A percentile compares a stretch with the other conserved stretches of the same genome.
These are phyloP conservation scores for Antheraea pernyi DNA, from an alignment of 1,140 invertebrate genomes.

Conservation along the genomic window DNA sequence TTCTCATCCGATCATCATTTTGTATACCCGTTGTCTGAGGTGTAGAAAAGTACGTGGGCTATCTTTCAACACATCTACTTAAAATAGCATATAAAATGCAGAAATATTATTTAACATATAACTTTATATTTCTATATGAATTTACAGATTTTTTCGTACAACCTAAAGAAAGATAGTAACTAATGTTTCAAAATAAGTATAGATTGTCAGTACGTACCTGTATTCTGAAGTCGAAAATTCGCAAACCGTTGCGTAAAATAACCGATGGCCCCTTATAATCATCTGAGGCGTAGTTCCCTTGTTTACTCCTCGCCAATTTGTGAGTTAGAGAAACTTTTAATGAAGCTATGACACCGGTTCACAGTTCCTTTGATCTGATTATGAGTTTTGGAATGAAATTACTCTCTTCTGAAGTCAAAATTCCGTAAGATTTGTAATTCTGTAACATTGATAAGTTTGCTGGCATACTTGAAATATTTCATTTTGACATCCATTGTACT, in stretches of 20 bases:
- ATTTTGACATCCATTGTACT: too few relatives aligned
- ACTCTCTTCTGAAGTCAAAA: background rate
- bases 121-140: too few relatives aligned
- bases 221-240: background rate
- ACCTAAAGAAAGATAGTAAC: too few relatives aligned
- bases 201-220: background rate
- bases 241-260: background rate
- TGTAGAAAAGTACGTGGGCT: too few relatives aligned
- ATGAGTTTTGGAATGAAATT: conserved; percentile 3
- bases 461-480: too few relatives aligned
- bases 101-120: too few relatives aligned
- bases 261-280: conserved; percentile 3
- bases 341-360: conserved; percentile 1
- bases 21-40: too few relatives aligned
- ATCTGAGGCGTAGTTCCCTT: conserved; percentile 3
- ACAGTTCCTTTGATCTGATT: background rate
- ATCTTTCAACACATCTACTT: too few relatives aligned
- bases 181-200: background rate
- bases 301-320: background rate
- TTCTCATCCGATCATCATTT: too few relatives aligned
- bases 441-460: background rate
- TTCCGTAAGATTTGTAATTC: background rate
- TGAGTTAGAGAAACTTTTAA: conserved; percentile 3
- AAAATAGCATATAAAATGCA: too few relatives aligned
- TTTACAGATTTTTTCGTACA: too few relatives aligned